These are phyloP conservation scores for Lepidurus packardi DNA, from an alignment of 1,140 invertebrate species.

Conservation along the genomic window DNA sequence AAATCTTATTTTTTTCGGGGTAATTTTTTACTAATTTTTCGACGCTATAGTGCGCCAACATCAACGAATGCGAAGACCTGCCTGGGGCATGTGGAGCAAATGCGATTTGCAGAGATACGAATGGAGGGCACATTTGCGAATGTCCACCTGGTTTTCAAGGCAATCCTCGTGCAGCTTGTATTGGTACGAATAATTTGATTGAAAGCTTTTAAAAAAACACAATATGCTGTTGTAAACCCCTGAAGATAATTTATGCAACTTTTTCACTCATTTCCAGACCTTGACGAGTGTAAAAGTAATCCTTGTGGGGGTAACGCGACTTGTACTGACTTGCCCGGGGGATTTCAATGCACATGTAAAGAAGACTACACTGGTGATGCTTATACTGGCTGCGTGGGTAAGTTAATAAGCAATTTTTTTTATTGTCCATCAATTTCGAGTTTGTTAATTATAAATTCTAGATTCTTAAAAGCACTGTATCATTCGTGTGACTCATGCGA, in stretches of 20 bases:
- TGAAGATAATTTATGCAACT: not conserved
- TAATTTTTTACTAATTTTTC: not conserved
- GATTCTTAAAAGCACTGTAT: too few relatives aligned
- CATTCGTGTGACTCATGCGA: too few relatives aligned
- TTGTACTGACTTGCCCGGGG: constrained; percentile 79
- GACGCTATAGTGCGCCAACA: constrained; percentile 62
- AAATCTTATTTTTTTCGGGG: not conserved
- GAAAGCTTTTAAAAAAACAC: not conserved
- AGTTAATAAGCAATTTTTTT: constrained; percentile 38
- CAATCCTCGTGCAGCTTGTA: constrained; percentile 60
- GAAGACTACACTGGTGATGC: constrained; percentile 79
- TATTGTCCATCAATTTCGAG: too few relatives aligned
- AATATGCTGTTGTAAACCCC: constrained; percentile 10
- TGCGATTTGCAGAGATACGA: constrained; percentile 70
- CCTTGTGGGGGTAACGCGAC: constrained; percentile 77
- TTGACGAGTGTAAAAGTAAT: constrained; percentile 79
- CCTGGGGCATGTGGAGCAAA: constrained; percentile 65
- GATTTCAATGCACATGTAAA: constrained; percentile 74
- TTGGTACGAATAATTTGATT: constrained; percentile 51
- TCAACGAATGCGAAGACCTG: constrained; percentile 68
- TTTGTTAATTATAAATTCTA: too few relatives aligned
- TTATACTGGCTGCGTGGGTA: constrained; percentile 66
- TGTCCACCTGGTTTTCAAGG: constrained; percentile 74
- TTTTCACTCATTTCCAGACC: constrained; percentile 54
- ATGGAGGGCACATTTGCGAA: constrained; percentile 70